Base-by-base conservation (phyloP, 2,888 invertebrate species). In the Polydrusus pterygomalis region DNA sequence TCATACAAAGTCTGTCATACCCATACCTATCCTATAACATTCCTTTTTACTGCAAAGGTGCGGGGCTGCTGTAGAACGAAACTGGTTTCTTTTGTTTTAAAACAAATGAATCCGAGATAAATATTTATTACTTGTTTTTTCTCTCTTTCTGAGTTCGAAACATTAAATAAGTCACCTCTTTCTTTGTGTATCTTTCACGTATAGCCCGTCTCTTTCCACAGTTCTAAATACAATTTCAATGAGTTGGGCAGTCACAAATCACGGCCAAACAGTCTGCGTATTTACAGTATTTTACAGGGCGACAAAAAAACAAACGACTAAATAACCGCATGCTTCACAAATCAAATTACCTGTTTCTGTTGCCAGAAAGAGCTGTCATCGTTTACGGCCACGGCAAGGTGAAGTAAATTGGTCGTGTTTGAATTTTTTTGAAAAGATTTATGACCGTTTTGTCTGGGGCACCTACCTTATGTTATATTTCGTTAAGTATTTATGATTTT, bases 61-160 rank as follows among this genome's bases (percentile, higher is more conserved):
- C 83, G 82, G 82, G n/a, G n/a, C n/a, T n/a, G n/a, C 82, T 83
- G 75, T 79, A 76, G 79, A 81, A 81, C 80, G 79, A 80, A n/a
- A 78, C 80, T 80, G 84, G 85, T 85, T 73, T 73, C 73, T 70
- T 69, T 83, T 83, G 84, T 82, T 80, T 82, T 80, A 25, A 25
- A 25, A 25, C 25, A 25, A 25, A 25, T 25, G 5, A 25, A 5
- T 25, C 25, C 77, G 79, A 82, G 82, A 83, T 82, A 82, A 82
- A 85, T 83, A 81, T 80, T 81, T 79, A 80, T 81, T 81, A 10
- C 11, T 58, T 20, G 17, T 56, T 56, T 56, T 49, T 18, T 43
- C 47, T 54, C 54, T 18, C 54, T 9, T 25, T 25, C 49, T 49
- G 18, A 17, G 18, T 2, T 15, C 15, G 15, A n/a, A 5, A 18